Evolutionary conservation across 2,113 vertebrate genomes (phyloP).

Genomic region (Columba livia): DNA sequence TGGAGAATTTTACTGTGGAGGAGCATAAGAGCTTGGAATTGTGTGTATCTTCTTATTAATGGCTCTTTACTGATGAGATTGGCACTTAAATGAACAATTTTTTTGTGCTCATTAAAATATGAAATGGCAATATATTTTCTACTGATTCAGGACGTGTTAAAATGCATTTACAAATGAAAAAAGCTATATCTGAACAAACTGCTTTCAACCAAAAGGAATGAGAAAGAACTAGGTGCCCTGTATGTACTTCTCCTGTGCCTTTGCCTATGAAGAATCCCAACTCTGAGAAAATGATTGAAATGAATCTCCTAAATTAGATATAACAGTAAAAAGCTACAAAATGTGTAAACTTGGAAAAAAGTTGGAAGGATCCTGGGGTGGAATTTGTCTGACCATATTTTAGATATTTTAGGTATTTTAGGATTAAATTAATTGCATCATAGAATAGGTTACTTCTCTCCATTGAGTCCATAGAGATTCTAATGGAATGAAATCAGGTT

Average conservation of each 20-base stretch:
- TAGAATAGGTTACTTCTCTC: background rate
- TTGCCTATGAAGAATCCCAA: slow-evolving; percentile 8
- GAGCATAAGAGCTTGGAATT: background rate
- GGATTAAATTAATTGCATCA: background rate
- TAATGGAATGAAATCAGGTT: background rate
- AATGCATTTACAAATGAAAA: background rate
- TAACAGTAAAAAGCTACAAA: background rate
- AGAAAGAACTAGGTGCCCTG: slow-evolving; percentile 19
- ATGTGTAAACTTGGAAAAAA: background rate
- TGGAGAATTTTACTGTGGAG: slow-evolving; percentile 40
- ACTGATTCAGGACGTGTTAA: slow-evolving; percentile 12
- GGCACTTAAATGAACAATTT: slow-evolving; percentile 33
- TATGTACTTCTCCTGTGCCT: background rate
- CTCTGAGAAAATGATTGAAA: background rate
- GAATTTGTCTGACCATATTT: background rate
- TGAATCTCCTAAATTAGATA: background rate
- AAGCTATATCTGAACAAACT: slow-evolving; percentile 32
- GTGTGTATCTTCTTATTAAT: slow-evolving; percentile 17
- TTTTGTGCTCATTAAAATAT: slow-evolving; percentile 56
- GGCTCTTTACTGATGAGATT: slow-evolving; percentile 4
- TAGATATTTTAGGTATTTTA: background rate
- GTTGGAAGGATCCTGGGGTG: background rate
- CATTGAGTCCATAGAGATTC: background rate
- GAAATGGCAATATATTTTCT: slow-evolving; percentile 31
- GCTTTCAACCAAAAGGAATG: background rate